Evolutionary conservation across 2,113 vertebrate genomes (phyloP).

Genomic region (Puntigrus tetrazona): DNA sequence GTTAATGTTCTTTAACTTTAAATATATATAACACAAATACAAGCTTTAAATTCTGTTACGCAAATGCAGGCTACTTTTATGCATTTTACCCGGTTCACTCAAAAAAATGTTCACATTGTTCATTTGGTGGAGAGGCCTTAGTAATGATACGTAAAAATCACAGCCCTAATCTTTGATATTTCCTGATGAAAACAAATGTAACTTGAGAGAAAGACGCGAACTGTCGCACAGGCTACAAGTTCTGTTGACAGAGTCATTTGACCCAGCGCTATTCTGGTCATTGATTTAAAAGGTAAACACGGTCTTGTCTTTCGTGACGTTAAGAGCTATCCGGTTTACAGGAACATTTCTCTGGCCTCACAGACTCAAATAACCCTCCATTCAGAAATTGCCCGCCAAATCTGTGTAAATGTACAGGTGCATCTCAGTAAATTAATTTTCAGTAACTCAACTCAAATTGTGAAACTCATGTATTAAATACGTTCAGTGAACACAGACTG

Average conservation of each 20-base stretch:
- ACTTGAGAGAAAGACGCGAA: not conserved
- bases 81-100: not conserved
- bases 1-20: not conserved
- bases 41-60: not conserved
- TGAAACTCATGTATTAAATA: no score
- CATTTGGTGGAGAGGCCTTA: not conserved
- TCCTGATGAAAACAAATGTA: not conserved
- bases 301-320: not conserved
- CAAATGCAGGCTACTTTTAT: not conserved
- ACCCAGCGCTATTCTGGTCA: conserved; percentile 2
- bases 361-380: not conserved
- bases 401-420: not conserved
- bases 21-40: not conserved
- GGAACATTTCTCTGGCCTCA: not conserved
- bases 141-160: not conserved
- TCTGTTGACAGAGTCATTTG: not conserved
- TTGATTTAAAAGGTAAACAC: not conserved
- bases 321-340: not conserved
- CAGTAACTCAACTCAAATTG: no score
- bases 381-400: not conserved
- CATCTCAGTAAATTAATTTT: no score
- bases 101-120: not conserved
- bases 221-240: not conserved
- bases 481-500: no score
- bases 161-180: not conserved